Evolutionary conservation across 1,140 invertebrate species (phyloP), one percentile per base, ranked within the genome.

Genomic region (Limonius californicus): DNA sequence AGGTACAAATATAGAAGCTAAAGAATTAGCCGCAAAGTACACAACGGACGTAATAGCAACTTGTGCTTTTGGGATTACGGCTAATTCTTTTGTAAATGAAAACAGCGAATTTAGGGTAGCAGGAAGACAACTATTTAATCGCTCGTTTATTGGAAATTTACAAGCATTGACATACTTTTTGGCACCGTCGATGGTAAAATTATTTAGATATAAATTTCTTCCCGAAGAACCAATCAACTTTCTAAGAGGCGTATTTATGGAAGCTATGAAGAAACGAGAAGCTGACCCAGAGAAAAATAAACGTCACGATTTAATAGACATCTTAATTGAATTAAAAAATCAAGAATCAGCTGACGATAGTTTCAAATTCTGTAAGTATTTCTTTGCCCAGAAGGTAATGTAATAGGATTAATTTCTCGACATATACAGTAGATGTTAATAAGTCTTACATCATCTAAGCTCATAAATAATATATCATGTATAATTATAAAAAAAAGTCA

Each of bases 21-120:
- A 69, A 59, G 70, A 70, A 35, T 8, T 42, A 1, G 67, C 53
- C 21, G 58, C 50, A 15, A 77, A 79, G 2, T 85, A 80, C 57
- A 79, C 83, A 0, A 84, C 79, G 20, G 84, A 86, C 64, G 80
- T 85, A 9, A 82, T 83, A 14, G 35, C n/a, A 39, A 39, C 35
- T 6, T 39, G 45, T 50, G 16, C 20, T 1, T 50, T 50, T 50
- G 45, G 45, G 19, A 18, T 50, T 8, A 8, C 2, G 19, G 45
- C 45, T 3, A 50, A 50, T 50, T 50, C 45, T 18, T 50, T 50
- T 50, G 45, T 4, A 21, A 50, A 50, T 3, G n/a, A 2, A 50
- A 39, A 39, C 11, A 50, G 45, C 19, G 16, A n/a, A 4, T 50
- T 50, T 50, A 50, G 45, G 19, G 1, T 6, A 3, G 45, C 45